These are phyloP conservation scores for Netelia virgata DNA, from an alignment of 2,888 invertebrate species.

Conservation along the genomic window DNA sequence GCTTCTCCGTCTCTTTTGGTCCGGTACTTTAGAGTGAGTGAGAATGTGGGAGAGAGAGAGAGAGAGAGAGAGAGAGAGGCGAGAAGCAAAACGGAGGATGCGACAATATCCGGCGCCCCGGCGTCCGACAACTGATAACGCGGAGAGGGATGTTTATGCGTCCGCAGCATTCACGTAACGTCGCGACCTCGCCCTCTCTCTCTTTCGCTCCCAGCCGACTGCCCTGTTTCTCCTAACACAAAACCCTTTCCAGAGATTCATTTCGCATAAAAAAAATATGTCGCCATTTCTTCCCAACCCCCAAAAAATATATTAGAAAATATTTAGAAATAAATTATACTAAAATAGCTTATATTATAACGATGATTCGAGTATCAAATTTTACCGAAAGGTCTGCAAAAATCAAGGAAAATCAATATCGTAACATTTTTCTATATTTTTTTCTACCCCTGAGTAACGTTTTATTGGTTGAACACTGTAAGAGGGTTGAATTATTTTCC, in stretches of 20 bases:
- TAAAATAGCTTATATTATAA: too few species aligned
- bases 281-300: too few species aligned
- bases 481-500: neutral
- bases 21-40: conserved; percentile 13
- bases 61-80: conserved; percentile 55
- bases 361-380: too few species aligned
- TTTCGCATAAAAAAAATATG: conserved; percentile 39
- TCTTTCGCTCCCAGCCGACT: conserved; percentile 25
- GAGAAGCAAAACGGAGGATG: conserved; percentile 83
- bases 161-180: conserved; percentile 73
- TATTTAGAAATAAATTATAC: too few species aligned
- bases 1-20: conserved; percentile 40
- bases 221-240: conserved; percentile 41
- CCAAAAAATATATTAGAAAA: too few species aligned
- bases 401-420: neutral
- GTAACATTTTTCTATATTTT: neutral
- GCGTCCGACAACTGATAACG: conserved; percentile 85
- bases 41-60: conserved; percentile 6
- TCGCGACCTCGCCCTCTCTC: conserved; percentile 48
- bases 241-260: conserved; percentile 44
- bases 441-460: neutral
- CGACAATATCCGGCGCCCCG: conserved; percentile 85
- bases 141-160: conserved; percentile 84
- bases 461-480: neutral
- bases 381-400: too few species aligned